A percentile compares a stretch with the other conserved stretches of the same genome.
Evolutionary conservation across 2,113 vertebrate species (phyloP).

Genomic region (Columba livia): DNA sequence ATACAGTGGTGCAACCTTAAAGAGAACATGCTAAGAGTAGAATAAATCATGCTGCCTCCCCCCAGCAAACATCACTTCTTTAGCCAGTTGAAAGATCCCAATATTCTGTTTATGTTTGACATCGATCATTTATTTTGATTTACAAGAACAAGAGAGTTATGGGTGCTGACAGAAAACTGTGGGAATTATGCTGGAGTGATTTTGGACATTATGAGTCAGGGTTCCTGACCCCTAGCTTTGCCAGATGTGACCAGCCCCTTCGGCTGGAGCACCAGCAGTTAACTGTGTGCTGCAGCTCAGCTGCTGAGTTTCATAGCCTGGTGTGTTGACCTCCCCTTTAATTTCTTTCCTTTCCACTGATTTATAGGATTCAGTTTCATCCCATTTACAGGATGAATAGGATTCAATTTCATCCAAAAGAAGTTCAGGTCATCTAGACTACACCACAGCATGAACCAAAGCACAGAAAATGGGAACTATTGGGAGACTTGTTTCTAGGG

Average conservation of each 20-base stretch:
- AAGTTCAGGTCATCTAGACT: neutral
- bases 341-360: conserved; percentile 2
- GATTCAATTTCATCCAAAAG: conserved; percentile 7
- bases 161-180: conserved; percentile 54
- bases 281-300: neutral
- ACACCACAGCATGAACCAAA: neutral
- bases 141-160: conserved; percentile 41
- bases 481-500: neutral
- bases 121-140: conserved; percentile 22
- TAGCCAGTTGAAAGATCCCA: neutral
- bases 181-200: conserved; percentile 25
- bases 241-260: conserved; percentile 35
- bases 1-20: conserved; percentile 17
- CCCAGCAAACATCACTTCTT: neutral
- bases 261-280: conserved; percentile 15
- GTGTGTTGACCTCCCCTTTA: neutral
- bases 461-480: neutral
- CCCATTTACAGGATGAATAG: conserved; percentile 19
- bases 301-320: neutral
- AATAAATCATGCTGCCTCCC: conserved; percentile 18
- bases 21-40: neutral
- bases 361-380: conserved; percentile 11
- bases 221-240: conserved; percentile 30
- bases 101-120: conserved; percentile 27
- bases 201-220: conserved; percentile 1